Base-by-base conservation (phyloP, 2,113 vertebrate species). In the Sterrhoptilus dennistouni region DNA sequence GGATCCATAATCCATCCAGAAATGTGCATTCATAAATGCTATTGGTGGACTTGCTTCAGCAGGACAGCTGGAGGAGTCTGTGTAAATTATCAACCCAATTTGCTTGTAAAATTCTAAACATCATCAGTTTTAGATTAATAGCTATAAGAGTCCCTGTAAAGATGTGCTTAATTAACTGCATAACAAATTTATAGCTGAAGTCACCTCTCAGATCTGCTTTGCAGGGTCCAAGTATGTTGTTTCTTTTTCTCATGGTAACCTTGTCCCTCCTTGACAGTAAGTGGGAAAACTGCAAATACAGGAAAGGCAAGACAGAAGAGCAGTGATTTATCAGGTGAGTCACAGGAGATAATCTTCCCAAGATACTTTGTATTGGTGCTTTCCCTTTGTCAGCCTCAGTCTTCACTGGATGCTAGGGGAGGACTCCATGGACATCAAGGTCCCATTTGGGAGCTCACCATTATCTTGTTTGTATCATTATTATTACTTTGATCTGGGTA, bases 121-220 rank as follows among this genome's bases (percentile, higher is more conserved):
- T 89, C 83, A 68, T 65, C 35, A 3, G 49, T 91, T 95, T 93
- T 57, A 74, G 72, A 92, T 87, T 84, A 88, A 87, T 61, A 86
- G 83, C 66, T 71, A 42, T 71, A 92, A 12, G 3, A 44, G 69
- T 87, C 82, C 92, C 60, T 89, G 72, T 87, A 93, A 96, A 96
- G 72, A 90, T 66, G 69, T 52, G 59, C 89, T 95, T 74, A 75
- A 95, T 93, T 90, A 93, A 60, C 83, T 92, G 74, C 87, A 83
- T 94, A 91, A 89, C 77, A 97, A 93, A 90, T 95, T 84, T 76
- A 79, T 70, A 87, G 90, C 44, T 92, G 60, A 93, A 94, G n/a
- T 89, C 2, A 66, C n/a, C 33, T 83, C 44, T 87, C 65, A 31
- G 29, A 92, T 93, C 68, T 90, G 60, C 56, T 88, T 68, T 61